These are phyloP conservation scores for Latrodectus elegans DNA, from an alignment of 2,888 invertebrate genomes.

Conservation along the genomic window DNA sequence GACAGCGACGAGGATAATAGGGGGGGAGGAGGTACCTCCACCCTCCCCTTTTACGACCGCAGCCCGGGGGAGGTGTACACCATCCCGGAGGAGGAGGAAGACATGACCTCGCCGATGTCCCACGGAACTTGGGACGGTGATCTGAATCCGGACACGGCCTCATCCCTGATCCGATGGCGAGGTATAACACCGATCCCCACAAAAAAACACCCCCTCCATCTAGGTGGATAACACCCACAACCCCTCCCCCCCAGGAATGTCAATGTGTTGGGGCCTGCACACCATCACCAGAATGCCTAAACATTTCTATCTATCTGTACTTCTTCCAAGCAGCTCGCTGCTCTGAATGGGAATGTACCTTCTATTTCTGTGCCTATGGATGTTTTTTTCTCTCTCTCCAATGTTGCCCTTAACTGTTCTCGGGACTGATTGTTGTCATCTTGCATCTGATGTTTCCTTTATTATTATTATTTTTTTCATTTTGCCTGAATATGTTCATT, in stretches of 20 bases:
- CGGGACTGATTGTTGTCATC: slow-evolving; percentile 4
- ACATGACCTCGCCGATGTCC: slow-evolving; percentile 74
- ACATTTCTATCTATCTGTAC: slow-evolving; percentile 12
- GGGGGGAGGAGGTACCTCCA: slow-evolving; percentile 21
- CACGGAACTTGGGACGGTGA: slow-evolving; percentile 49
- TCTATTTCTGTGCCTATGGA: slow-evolving; percentile 9
- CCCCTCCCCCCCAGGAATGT: slow-evolving; percentile 44
- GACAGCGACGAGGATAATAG: slow-evolving; percentile 47
- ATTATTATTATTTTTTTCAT: slow-evolving; percentile 14
- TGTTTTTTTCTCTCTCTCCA: slow-evolving; percentile 15
- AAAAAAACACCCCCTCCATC: slow-evolving; percentile 7
- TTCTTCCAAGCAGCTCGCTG: slow-evolving; percentile 2
- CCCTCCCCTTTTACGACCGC: slow-evolving; percentile 66
- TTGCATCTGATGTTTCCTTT: background rate
- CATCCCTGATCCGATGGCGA: slow-evolving; percentile 71
- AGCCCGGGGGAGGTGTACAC: slow-evolving; percentile 77
- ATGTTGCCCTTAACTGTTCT: slow-evolving; percentile 1
- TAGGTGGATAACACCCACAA: slow-evolving; percentile 28
- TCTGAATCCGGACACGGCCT: slow-evolving; percentile 71
- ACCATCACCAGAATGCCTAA: slow-evolving; percentile 23
- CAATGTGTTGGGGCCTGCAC: slow-evolving; percentile 23
- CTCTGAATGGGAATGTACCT: slow-evolving; percentile 21
- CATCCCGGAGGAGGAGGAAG: slow-evolving; percentile 77
- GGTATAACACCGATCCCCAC: slow-evolving; percentile 55
- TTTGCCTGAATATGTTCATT: slow-evolving; percentile 16